Evolutionary conservation across 2,113 vertebrate genomes (phyloP).

Genomic region (Syrrhaptes paradoxus): DNA sequence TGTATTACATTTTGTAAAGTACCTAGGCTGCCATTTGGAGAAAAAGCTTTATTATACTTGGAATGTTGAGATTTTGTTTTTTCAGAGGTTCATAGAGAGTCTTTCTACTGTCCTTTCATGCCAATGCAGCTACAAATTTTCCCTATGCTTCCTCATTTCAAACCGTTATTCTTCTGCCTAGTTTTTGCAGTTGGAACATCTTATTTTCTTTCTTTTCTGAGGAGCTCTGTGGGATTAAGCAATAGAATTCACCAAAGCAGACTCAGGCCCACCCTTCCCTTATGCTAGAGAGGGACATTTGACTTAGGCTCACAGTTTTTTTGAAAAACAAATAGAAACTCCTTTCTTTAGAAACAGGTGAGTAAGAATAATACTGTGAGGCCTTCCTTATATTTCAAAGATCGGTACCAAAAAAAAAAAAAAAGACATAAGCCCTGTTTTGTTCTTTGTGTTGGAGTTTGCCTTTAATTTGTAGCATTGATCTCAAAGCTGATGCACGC

Average conservation of each 20-base stretch:
- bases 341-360: neutral
- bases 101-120: neutral
- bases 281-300: neutral
- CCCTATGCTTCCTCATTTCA: neutral
- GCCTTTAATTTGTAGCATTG: neutral
- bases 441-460: neutral
- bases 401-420: neutral
- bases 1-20: neutral
- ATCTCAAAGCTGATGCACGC: neutral
- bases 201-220: neutral
- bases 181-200: neutral
- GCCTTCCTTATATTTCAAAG: neutral
- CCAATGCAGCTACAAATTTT: neutral
- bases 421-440: neutral
- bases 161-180: neutral
- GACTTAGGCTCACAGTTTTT: neutral
- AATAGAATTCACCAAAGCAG: neutral
- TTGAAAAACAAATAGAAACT: neutral
- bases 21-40: neutral
- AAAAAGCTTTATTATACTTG: neutral
- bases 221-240: neutral
- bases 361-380: neutral
- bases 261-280: neutral
- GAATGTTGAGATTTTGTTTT: neutral
- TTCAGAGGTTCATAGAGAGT: neutral